Conservation (phyloP, 2,888 invertebrate species). For the Leucoma salicis region DNA sequence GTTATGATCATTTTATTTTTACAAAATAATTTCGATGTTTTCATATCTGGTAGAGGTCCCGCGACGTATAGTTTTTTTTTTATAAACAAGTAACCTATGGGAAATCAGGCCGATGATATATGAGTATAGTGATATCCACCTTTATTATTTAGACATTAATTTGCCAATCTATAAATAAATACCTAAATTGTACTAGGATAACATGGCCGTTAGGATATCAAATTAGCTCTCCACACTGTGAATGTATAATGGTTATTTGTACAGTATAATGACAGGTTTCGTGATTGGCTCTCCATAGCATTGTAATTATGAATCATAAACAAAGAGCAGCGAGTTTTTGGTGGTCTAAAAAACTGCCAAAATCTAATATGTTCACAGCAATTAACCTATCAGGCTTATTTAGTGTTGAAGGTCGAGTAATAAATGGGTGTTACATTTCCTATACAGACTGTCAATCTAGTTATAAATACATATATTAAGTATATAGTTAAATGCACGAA, state of each 20-base stretch:
- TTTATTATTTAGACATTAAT: constrained; percentile 51
- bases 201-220: constrained; percentile 50
- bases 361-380: constrained; percentile 73
- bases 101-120: constrained; percentile 56
- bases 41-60: too few species aligned
- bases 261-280: constrained; percentile 75
- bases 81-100: constrained; percentile 43
- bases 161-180: constrained; percentile 66
- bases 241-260: constrained; percentile 75
- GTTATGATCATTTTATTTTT: too few species aligned
- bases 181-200: constrained; percentile 46
- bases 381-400: constrained; percentile 78
- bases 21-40: too few species aligned
- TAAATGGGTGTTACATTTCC: constrained; percentile 59
- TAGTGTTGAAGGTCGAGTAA: constrained; percentile 71
- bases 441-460: constrained; percentile 45
- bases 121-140: constrained; percentile 40
- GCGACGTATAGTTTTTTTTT: too few species aligned
- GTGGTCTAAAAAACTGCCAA: constrained; percentile 69
- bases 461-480: constrained; percentile 13
- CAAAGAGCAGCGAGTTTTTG: constrained; percentile 60
- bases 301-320: constrained; percentile 79
- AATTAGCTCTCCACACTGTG: constrained; percentile 58
- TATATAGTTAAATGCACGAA: too few species aligned
- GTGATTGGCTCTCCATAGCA: constrained; percentile 69